Evolutionary conservation across 2,113 vertebrate species (phyloP).

Genomic region (Carassius auratus): DNA sequence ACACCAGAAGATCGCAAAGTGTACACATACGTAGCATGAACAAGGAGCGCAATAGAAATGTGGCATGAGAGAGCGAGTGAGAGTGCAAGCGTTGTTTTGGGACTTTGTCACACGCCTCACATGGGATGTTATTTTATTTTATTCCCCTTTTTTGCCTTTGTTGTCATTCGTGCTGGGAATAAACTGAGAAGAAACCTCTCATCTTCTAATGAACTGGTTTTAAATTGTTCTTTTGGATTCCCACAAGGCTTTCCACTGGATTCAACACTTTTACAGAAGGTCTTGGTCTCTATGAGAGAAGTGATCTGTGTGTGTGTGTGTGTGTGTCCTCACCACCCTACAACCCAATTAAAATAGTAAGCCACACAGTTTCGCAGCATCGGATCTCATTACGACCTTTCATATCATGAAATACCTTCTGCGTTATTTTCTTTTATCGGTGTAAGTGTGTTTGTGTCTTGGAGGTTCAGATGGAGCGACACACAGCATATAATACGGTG

Average conservation of each 20-base stretch:
- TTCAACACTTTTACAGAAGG: conserved; percentile 46
- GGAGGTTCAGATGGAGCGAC: conserved; percentile 10
- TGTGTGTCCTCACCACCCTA: conserved; percentile 6
- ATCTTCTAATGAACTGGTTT: conserved; percentile 74
- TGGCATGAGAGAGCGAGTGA: conserved; percentile 60
- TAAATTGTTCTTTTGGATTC: conserved; percentile 50
- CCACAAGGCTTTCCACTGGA: conserved; percentile 49
- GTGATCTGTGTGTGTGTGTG: background rate
- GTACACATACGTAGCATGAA: conserved; percentile 99
- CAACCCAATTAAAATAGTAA: background rate
- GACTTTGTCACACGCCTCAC: conserved; percentile 69
- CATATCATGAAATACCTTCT: conserved; percentile 43
- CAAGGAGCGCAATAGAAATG: conserved; percentile 58
- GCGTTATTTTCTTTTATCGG: conserved; percentile 75
- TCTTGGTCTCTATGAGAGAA: conserved; percentile 47
- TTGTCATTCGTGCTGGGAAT: conserved; percentile 73
- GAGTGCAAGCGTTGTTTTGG: conserved; percentile 65
- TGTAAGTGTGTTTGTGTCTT: conserved; percentile 81
- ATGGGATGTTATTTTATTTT: conserved; percentile 60
- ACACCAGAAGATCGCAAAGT: conserved; percentile 99
- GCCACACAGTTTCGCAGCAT: background rate
- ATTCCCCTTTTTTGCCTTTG: conserved; percentile 44
- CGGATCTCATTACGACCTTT: conserved; percentile 18
- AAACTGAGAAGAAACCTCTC: conserved; percentile 75
- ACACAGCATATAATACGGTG: conserved; percentile 62